phyloP scores from a whole-genome alignment of 2,113 vertebrate genomes.

The Piprites chloris region DNA sequence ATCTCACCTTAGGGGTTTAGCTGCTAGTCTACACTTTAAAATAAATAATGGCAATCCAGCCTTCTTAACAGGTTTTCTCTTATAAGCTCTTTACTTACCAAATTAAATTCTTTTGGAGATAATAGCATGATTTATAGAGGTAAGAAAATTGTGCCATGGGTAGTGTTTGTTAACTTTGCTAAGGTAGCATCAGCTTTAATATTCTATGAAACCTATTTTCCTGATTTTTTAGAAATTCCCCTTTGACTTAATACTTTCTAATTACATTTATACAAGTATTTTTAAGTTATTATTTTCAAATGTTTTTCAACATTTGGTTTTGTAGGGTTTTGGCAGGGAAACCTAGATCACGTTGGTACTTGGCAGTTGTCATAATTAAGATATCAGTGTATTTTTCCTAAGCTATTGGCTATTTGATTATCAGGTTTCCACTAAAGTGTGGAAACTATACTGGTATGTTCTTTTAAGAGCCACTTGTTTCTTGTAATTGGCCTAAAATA shows the following conservation, averaged over 20 bases:
- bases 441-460: neutral
- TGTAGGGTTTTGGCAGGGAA: neutral
- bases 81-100: neutral
- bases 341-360: neutral
- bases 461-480: neutral
- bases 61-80: neutral
- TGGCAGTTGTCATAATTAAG: neutral
- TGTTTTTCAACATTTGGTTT: neutral
- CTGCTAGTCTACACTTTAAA: neutral
- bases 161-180: neutral
- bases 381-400: neutral
- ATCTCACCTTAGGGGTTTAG: neutral
- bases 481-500: neutral
- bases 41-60: neutral
- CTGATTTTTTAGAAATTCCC: neutral
- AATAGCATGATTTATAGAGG: neutral
- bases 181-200: neutral
- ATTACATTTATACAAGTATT: neutral
- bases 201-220: neutral
- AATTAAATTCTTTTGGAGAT: neutral
- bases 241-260: neutral
- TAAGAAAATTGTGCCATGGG: neutral
- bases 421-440: neutral
- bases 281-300: neutral
- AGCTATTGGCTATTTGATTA: neutral